phyloP scores from a whole-genome alignment of 1,140 invertebrate species.

The Eumaeus atala region DNA sequence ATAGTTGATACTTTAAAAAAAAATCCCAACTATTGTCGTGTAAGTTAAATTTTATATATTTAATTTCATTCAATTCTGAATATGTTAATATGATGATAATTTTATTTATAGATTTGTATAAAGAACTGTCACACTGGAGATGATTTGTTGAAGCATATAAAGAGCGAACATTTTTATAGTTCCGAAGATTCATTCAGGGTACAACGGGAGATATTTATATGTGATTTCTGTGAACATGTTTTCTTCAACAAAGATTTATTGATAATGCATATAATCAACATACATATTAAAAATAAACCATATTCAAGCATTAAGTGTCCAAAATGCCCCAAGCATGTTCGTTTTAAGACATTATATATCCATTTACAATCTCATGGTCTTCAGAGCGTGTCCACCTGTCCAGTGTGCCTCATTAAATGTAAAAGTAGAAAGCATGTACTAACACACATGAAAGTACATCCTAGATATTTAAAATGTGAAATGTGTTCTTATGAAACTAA shows the following conservation, averaged over 20 bases:
- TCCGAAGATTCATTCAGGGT: conserved; percentile 29
- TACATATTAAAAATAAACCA: conserved; percentile 1
- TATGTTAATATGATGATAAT: background rate
- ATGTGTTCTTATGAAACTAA: conserved; percentile 29
- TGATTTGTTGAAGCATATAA: conserved; percentile 35
- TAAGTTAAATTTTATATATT: conserved; percentile 12
- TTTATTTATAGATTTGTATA: conserved; percentile 40
- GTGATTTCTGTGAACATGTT: conserved; percentile 34
- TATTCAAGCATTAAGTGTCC: conserved; percentile 29
- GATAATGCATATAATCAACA: conserved; percentile 29
- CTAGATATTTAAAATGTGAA: conserved; percentile 25
- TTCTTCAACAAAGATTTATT: conserved; percentile 50
- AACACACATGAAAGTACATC: conserved; percentile 31
- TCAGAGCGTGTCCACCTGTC: conserved; percentile 32
- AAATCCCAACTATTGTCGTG: conserved; percentile 13
- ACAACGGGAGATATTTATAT: conserved; percentile 48
- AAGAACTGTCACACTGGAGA: conserved; percentile 17
- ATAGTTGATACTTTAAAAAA: background rate
- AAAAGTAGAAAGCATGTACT: conserved; percentile 18
- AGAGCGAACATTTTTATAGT: conserved; percentile 34
- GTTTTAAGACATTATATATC: conserved; percentile 19
- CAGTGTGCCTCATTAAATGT: conserved; percentile 37
- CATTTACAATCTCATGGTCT: conserved; percentile 35
- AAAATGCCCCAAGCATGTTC: conserved; percentile 23
- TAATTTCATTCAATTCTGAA: background rate